Conservation (phyloP, 2,797 vertebrate genomes). For the Sebastes taczanowskii region DNA sequence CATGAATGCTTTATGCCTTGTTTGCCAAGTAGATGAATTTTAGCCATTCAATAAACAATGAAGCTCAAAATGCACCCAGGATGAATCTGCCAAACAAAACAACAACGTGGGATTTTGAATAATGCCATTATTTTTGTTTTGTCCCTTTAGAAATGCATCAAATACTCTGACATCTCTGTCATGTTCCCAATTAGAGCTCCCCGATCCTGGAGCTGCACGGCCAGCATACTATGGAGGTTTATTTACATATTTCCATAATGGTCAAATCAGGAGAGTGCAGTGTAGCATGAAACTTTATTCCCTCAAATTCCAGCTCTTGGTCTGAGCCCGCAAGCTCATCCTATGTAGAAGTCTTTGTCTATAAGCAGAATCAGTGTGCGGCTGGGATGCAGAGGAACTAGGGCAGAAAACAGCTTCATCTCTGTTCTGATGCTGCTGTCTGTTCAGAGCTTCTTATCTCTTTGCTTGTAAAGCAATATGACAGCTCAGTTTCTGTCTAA, state of each 20-base stretch:
- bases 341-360: conserved; percentile 71
- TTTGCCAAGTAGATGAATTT: conserved; percentile 53
- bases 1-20: conserved; percentile 44
- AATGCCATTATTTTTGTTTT: conserved; percentile 48
- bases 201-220: conserved; percentile 11
- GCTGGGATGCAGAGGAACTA: conserved; percentile 56
- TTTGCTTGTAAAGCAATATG: conserved; percentile 47
- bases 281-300: conserved; percentile 61
- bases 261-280: conserved; percentile 62
- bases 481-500: conserved; percentile 46
- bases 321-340: conserved; percentile 53
- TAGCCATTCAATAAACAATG: conserved; percentile 63
- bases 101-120: conserved; percentile 34
- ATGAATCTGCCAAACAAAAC: conserved; percentile 34
- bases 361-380: conserved; percentile 46
- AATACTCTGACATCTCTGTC: conserved; percentile 29
- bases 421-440: conserved; percentile 55
- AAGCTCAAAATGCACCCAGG: conserved; percentile 42
- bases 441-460: conserved; percentile 34
- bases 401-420: conserved; percentile 63
- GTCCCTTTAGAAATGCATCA: conserved; percentile 34
- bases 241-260: conserved; percentile 76
- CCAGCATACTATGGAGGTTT: conserved; percentile 22
- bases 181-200: conserved; percentile 51
- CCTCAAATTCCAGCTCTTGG: conserved; percentile 50